Percentiles rank a stretch among this genome's conserved stretches.
These are phyloP conservation scores for Ochotona princeps DNA, from an alignment of 2,113 vertebrate genomes.

Conservation along the genomic window DNA sequence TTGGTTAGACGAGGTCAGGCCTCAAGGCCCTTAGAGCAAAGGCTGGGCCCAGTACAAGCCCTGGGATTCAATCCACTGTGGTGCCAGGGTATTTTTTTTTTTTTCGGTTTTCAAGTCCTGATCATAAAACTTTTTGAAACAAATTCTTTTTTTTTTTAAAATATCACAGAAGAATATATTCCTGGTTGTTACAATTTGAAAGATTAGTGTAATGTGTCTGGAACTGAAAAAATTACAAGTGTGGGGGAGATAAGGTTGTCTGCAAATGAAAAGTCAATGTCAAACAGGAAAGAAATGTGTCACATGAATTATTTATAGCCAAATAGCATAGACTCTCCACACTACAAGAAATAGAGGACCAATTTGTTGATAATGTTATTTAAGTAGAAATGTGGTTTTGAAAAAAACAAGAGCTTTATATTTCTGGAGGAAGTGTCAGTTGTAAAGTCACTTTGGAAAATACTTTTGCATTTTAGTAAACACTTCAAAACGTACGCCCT, in stretches of 20 bases:
- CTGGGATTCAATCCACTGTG: neutral
- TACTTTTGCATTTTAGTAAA: neutral
- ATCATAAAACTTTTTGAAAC: neutral
- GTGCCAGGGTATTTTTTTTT: neutral
- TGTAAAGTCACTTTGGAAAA: conserved; percentile 32
- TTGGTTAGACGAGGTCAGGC: neutral
- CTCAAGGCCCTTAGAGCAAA: neutral
- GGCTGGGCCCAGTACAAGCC: neutral
- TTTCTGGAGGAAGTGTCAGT: neutral
- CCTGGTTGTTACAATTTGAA: neutral
- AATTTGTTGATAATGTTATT: neutral
- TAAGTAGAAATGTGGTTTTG: neutral
- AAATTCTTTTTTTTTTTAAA: conserved; percentile 18
- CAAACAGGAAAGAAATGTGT: neutral
- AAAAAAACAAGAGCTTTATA: neutral
- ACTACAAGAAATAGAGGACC: neutral
- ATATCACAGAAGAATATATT: conserved; percentile 9
- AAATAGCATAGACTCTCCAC: neutral
- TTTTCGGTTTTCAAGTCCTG: neutral
- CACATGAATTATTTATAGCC: neutral
- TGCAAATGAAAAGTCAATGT: neutral
- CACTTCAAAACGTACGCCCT: neutral
- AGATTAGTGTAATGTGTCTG: neutral
- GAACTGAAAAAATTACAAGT: neutral
- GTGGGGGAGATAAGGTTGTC: neutral